Conservation (phyloP, 2,113 vertebrate species). For the Aptenodytes forsteri region DNA sequence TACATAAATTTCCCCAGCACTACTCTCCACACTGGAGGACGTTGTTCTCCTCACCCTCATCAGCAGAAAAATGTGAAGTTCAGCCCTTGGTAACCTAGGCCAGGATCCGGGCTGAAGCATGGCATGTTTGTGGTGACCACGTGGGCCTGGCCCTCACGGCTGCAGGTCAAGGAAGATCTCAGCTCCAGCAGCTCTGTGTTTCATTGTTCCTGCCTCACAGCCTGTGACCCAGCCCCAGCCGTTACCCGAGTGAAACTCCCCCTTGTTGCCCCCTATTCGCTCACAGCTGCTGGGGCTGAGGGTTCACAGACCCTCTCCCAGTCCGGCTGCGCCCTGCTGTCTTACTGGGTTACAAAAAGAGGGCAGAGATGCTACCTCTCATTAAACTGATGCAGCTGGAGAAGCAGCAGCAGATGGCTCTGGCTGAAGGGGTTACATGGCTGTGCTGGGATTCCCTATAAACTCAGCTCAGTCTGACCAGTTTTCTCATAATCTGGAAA, state of each 20-base stretch:
- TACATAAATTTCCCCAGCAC: not conserved
- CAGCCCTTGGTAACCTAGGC: not conserved
- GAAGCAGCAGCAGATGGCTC: slow-evolving; percentile 10
- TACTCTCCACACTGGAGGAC: not conserved
- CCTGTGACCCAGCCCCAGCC: not conserved
- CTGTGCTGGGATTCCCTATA: not conserved
- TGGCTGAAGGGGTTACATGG: not conserved
- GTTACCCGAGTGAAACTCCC: not conserved
- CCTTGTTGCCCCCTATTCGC: not conserved
- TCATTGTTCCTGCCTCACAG: not conserved
- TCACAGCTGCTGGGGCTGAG: not conserved
- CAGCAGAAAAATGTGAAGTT: not conserved
- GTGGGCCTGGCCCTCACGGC: not conserved
- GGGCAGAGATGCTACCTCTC: not conserved
- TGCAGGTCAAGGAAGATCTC: not conserved
- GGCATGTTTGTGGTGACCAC: fast-evolving
- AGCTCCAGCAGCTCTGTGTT: not conserved
- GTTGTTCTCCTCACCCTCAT: not conserved
- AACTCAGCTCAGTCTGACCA: not conserved
- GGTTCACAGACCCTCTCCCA: not conserved
- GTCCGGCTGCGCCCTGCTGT: not conserved
- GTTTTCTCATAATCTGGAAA: not conserved
- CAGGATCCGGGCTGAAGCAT: not conserved
- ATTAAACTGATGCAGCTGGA: not conserved
- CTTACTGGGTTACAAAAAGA: not conserved